Evolutionary conservation across 2,113 vertebrate species (phyloP).

Genomic region (Peromyscus californicus): DNA sequence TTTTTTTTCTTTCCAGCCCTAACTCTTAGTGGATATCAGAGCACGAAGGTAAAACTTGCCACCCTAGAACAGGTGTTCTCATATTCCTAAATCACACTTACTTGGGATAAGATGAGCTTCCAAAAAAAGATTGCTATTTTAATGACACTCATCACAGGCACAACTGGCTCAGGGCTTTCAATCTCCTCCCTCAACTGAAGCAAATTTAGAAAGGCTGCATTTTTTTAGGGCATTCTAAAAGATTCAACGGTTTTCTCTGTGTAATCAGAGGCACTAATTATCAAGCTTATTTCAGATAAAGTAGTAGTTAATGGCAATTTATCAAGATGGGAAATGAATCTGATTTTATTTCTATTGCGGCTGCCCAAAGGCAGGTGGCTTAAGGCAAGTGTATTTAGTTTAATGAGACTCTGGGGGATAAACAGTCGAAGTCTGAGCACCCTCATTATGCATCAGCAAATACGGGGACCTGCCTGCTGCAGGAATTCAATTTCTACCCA

Average conservation of each 20-base stretch:
- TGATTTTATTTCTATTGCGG: constrained; percentile 78
- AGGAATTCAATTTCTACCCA: constrained; percentile 67
- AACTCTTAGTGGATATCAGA: background rate
- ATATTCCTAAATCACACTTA: constrained; percentile 57
- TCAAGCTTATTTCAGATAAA: constrained; percentile 83
- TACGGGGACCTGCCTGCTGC: constrained; percentile 49
- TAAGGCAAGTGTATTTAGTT: constrained; percentile 78
- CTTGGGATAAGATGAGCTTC: constrained; percentile 74
- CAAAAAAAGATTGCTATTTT: constrained; percentile 79
- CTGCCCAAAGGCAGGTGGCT: constrained; percentile 83
- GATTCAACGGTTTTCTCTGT: constrained; percentile 80
- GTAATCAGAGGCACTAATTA: constrained; percentile 86
- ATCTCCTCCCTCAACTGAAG: constrained; percentile 61
- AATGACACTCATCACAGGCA: constrained; percentile 60
- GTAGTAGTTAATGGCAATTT: constrained; percentile 82
- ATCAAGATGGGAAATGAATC: constrained; percentile 79
- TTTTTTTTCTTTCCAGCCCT: background rate
- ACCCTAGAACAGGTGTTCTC: constrained; percentile 74
- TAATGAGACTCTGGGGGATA: constrained; percentile 83
- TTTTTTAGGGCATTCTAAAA: constrained; percentile 78
- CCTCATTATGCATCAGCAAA: constrained; percentile 71
- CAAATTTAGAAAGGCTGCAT: constrained; percentile 77
- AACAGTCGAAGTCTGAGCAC: constrained; percentile 77
- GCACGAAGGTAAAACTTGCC: constrained; percentile 44
- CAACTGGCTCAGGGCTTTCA: constrained; percentile 72